Percentiles rank a stretch among this genome's conserved stretches.
phyloP scores from a whole-genome alignment of 2,888 invertebrate genomes.

The Leptopilina syphax region DNA sequence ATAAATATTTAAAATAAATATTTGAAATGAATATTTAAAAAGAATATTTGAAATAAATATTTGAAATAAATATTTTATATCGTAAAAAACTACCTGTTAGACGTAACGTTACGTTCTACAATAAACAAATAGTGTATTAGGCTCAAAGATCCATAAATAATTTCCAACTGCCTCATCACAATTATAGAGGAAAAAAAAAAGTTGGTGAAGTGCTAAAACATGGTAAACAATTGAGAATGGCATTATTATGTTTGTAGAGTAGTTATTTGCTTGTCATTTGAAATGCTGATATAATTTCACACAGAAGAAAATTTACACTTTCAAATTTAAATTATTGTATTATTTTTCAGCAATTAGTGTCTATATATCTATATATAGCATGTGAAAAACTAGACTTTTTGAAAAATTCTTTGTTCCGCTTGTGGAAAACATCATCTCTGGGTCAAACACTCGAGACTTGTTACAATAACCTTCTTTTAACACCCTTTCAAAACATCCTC shows the following conservation, averaged over 20 bases:
- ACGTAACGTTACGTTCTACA: too few relatives aligned
- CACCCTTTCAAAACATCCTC: not conserved
- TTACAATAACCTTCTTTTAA: slow-evolving; percentile 5
- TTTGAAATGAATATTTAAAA: too few relatives aligned
- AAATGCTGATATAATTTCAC: slow-evolving; percentile 1
- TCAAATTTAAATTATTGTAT: not conserved
- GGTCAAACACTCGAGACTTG: not conserved
- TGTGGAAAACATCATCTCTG: not conserved
- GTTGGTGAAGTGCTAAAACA: not conserved
- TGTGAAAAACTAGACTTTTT: not conserved
- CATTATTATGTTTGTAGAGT: slow-evolving; percentile 8
- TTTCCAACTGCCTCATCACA: too few relatives aligned
- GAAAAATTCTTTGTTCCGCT: slow-evolving; percentile 1
- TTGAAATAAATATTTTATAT: too few relatives aligned
- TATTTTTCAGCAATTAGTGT: slow-evolving; percentile 2
- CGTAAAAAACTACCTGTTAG: too few relatives aligned
- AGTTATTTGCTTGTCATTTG: not conserved
- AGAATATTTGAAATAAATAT: too few relatives aligned
- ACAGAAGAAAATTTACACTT: not conserved
- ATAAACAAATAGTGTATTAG: too few relatives aligned
- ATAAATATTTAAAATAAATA: too few relatives aligned
- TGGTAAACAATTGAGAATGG: not conserved
- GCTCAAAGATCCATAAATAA: too few relatives aligned
- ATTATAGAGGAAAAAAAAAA: too few relatives aligned
- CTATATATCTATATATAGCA: not conserved